These are phyloP conservation scores for Brachionus koreanus DNA, from an alignment of 1,140 invertebrate genomes.

Conservation along the genomic window DNA sequence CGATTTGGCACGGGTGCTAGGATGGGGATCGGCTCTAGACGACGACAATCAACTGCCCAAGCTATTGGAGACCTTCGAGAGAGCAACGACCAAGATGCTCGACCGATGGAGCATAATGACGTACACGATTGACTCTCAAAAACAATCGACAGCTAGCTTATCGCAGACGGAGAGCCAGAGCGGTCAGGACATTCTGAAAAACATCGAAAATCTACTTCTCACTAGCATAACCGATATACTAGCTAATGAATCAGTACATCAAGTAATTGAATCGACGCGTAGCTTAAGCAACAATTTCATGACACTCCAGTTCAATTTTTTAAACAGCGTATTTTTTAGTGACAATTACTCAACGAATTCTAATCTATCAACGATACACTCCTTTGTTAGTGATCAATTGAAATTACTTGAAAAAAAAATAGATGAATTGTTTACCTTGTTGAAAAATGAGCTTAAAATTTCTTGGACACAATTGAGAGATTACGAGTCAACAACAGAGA, in stretches of 20 bases:
- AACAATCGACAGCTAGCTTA: neutral
- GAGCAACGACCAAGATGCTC: constrained; percentile 66
- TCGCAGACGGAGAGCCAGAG: neutral
- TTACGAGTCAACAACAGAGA: neutral
- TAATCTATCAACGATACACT: neutral
- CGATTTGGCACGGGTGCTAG: constrained; percentile 85
- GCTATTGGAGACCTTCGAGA: constrained; percentile 66
- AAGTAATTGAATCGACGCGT: neutral
- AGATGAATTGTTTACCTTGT: neutral
- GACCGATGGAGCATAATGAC: constrained; percentile 76
- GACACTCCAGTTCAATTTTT: neutral
- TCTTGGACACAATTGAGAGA: neutral
- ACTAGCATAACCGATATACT: neutral
- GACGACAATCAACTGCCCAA: constrained; percentile 79
- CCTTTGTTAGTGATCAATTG: neutral
- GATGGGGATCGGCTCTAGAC: constrained; percentile 90
- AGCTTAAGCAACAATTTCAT: neutral
- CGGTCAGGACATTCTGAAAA: neutral
- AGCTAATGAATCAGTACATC: neutral
- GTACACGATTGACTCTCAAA: neutral
- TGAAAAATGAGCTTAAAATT: neutral
- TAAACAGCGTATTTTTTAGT: neutral
- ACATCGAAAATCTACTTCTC: neutral
- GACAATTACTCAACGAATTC: neutral
- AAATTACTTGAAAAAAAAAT: neutral